Evolutionary conservation across 2,888 invertebrate species (phyloP).

Genomic region (Trimorus sp.): DNA sequence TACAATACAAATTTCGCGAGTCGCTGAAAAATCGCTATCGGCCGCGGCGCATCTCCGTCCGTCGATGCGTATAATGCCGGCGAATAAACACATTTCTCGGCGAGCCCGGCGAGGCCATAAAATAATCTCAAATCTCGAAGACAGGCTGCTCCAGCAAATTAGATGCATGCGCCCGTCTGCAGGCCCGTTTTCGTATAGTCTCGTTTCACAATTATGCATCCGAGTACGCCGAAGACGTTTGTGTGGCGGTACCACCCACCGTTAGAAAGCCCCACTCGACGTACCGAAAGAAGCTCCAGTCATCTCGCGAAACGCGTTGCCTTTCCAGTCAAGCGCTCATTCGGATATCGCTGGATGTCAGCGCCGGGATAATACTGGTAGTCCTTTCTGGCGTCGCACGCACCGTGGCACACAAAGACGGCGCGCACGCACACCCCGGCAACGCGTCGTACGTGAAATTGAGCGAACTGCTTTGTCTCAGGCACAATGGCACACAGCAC

Average conservation of each 20-base stretch:
- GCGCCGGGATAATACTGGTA: constrained; percentile 70
- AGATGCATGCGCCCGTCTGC: constrained; percentile 39
- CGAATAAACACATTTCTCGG: constrained; percentile 48
- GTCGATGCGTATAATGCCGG: constrained; percentile 22
- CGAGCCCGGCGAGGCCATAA: constrained; percentile 34
- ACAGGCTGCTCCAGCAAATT: constrained; percentile 50
- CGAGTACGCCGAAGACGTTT: constrained; percentile 44
- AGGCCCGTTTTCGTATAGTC: constrained; percentile 30
- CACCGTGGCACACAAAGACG: constrained; percentile 2
- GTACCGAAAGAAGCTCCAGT: constrained; percentile 50
- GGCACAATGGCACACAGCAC: constrained; percentile 71
- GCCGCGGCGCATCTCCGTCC: neutral
- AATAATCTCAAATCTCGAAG: constrained; percentile 54
- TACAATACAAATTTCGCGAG: neutral
- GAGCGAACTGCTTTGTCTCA: constrained; percentile 71
- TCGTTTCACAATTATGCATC: constrained; percentile 53
- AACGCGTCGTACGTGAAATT: neutral
- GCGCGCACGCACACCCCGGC: constrained; percentile 12
- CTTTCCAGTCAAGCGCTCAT: constrained; percentile 69
- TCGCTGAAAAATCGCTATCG: constrained; percentile 15
- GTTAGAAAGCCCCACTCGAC: constrained; percentile 31
- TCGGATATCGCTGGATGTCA: constrained; percentile 76
- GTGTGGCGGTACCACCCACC: constrained; percentile 56
- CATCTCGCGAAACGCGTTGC: constrained; percentile 56
- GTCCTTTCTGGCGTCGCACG: constrained; percentile 36